Conservation (phyloP, 2,113 vertebrate species). For the Oncorhynchus gorbuscha region DNA sequence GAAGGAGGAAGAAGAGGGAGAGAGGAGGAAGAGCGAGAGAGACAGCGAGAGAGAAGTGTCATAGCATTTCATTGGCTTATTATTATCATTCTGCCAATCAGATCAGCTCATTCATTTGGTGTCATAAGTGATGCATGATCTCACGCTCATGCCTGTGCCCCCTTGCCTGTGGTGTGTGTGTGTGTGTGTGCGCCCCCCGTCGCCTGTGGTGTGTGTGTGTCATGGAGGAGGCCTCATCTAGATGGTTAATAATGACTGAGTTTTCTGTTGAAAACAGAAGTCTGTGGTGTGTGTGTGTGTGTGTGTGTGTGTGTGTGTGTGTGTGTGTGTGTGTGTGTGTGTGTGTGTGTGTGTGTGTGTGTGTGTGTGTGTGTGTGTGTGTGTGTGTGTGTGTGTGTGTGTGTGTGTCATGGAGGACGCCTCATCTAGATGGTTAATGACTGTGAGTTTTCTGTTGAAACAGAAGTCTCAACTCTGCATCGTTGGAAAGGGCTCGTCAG, state of each 20-base stretch:
- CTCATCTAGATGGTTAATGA: conserved; percentile 57
- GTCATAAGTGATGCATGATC: conserved; percentile 4
- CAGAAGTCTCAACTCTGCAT: not conserved
- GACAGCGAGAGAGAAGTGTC: too few species aligned
- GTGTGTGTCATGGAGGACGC: conserved; percentile 26
- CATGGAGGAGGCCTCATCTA: conserved; percentile 36
- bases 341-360: too few species aligned
- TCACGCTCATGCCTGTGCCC: not conserved
- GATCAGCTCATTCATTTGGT: too few species aligned
- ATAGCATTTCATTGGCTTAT: not conserved
- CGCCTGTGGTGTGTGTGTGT: not conserved
- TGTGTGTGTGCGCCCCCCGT: too few species aligned
- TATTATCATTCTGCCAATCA: too few species aligned
- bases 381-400: not conserved
- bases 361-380: too few species aligned
- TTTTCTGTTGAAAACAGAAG: conserved; percentile 18
- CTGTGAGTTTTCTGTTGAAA: not conserved
- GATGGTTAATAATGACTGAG: conserved; percentile 59
- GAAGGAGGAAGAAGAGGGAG: too few species aligned
- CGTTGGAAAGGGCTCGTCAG: too few species aligned
- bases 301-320: too few species aligned
- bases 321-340: not conserved
- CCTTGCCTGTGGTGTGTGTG: not conserved
- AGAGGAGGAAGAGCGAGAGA: too few species aligned
- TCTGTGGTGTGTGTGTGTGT: not conserved